A percentile compares a stretch with the other conserved stretches of the same genome.
Conservation (phyloP, 2,113 vertebrate genomes). For the Myiozetetes cayanensis region DNA sequence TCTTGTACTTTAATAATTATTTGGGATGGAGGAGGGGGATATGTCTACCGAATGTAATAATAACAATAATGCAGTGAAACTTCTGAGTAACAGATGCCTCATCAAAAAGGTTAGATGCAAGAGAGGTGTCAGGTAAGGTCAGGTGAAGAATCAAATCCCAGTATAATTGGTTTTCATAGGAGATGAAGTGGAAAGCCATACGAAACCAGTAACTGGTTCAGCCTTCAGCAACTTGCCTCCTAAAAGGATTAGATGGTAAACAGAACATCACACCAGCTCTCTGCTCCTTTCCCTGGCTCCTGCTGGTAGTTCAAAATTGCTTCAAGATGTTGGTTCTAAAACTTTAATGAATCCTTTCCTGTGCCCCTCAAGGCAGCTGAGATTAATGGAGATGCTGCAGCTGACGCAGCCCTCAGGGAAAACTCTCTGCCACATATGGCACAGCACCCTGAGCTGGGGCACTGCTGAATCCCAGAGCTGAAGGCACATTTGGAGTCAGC, state of each 20-base stretch:
- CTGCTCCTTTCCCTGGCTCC: conserved; percentile 15
- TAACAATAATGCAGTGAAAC: not conserved
- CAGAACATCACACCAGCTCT: not conserved
- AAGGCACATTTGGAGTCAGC: not conserved
- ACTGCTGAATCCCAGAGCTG: not conserved
- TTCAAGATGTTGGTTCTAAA: conserved; percentile 46
- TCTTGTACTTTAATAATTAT: not conserved
- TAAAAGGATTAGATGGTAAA: conserved; percentile 17
- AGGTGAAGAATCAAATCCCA: conserved; percentile 2
- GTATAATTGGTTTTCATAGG: not conserved
- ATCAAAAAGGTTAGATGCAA: conserved; percentile 2
- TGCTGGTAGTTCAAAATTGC: conserved; percentile 29
- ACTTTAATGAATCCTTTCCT: conserved; percentile 10
- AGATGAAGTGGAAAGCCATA: conserved; percentile 35
- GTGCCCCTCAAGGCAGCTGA: not conserved
- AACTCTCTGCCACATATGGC: not conserved
- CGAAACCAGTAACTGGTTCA: conserved; percentile 24
- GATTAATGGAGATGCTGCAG: not conserved
- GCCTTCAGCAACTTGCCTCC: conserved; percentile 24
- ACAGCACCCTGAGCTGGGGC: not conserved
- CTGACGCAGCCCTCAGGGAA: not conserved
- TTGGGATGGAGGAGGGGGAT: not conserved
- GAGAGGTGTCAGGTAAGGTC: conserved; percentile 19
- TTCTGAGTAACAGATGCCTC: conserved; percentile 24
- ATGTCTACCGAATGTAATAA: not conserved